Base-by-base conservation (phyloP, 2,113 vertebrate genomes). In the Archocentrus centrarchus region DNA sequence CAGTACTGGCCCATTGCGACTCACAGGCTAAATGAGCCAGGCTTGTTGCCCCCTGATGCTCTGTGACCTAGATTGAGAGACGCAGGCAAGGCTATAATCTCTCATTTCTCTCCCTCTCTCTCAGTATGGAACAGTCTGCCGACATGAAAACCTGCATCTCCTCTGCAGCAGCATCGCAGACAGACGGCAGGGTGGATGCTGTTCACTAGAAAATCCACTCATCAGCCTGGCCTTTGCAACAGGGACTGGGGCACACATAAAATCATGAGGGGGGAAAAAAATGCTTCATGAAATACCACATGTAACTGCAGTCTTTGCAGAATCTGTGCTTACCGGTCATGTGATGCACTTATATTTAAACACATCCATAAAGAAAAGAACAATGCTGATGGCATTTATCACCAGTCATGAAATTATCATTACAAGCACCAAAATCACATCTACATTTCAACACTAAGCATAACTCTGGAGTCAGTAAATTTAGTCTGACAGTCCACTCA, bases 51-150 rank as follows among this genome's bases (percentile, higher is more conserved):
- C 93, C 93, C 89, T 90, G 88, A 94, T 94, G 93, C 93, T 94
- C 92, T 94, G 94, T 96, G 95, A 95, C 95, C 95, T 95, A 96
- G 94, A 96, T 96, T 92, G 87, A 89, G 88, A 91, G 82, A 92
- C 3, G 57, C 86, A 93, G 81, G 89, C 89, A 91, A 80, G 77
- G 82, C 75, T 30, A 77, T 95, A 95, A 95, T 96, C 94, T 94
- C 93, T 92, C 84, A 81, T 79, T 86, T 81, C 88, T 84, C 75
- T 81, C 76, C 9, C 86, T 55, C 79, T 59, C 83, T 73, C 77
- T 55, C 63, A 63, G 82, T 68, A 30, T 64, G 66, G 70, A 90
- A 57, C 83, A 86, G 87, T 75, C 85, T 77, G 79, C 50, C 2
- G 53, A 62, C 79, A 81, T 85, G 81, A 79, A 88, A 82, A 81